Base-by-base conservation (phyloP, 2,113 vertebrate genomes). In the Strix aluco region DNA sequence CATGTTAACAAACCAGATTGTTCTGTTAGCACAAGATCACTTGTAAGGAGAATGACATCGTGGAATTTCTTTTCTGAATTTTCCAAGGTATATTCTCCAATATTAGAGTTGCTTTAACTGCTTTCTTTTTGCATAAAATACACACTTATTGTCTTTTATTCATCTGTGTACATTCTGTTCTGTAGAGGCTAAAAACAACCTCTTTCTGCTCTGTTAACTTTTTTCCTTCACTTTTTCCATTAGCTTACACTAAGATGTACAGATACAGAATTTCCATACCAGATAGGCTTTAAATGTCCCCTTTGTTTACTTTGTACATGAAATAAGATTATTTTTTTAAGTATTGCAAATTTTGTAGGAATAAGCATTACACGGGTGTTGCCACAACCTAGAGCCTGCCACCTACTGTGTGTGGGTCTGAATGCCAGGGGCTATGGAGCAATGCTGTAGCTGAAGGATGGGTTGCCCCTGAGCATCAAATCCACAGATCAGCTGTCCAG, bases 371-470 rank as follows among this genome's bases (percentile, higher is more conserved):
- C 20, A 19, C 11, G 29, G 10, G 6, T 5, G 2, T 20, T 49
- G 27, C 6, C 21, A 25, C 58, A 71, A 27, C 15, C 47, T 58
- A 46, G 5, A 74, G 15, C 7, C 51, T 65, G 16, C 13, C 77
- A n/a, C 13, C 9, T 22, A 34, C 23, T 55, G 21, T 3, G 1
- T 0, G 0, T 12, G 15, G 32, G 15, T 51, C 38, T 6, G 8
- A 6, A 22, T 9, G n/a, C 9, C 63, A 72, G 17, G 0, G 49
- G 30, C 13, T 57, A 22, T 11, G 40, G 34, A 47, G 21, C 5
- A 12, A 40, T 8, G 77, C 17, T 52, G 30, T 34, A 49, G 30
- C 40, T 44, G 27, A 62, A 23, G 54, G 29, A 32, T 23, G 34
- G 9, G 34, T 2, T 88, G 29, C 7, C 9, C 14, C 66, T 32